Evolutionary conservation across 2,797 vertebrate species (phyloP), one percentile per base, ranked within the genome.

Genomic region (Halcyon leucocephala): DNA sequence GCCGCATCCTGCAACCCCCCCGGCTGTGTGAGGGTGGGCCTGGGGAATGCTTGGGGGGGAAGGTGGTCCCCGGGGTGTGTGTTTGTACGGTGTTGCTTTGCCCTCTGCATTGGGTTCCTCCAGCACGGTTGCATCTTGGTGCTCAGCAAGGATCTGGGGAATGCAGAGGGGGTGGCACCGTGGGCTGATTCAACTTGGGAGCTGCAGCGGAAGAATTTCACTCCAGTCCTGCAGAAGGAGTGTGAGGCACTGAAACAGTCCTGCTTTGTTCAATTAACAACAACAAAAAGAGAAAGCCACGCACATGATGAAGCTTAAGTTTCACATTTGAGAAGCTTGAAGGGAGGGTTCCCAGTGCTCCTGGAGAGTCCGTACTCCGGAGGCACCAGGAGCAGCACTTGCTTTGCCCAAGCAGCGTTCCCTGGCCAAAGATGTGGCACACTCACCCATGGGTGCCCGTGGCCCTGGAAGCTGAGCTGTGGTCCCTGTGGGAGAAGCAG

Each of bases 361-460:
- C 44, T 14, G 39, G 18, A 29, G 54, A 37, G 14, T 16, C 35
- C 7, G 10, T 52, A 2, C 51, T 46, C 67, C 1, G 2, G 64
- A 21, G 41, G 58, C 64, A 39, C 14, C 0, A 3, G 71, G 62
- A 95, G 13, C 58, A 28, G 71, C 82, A 5, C 18, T 0, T 1
- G 46, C 44, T 88, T 55, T 77, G 39, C 61, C 46, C 7, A 48
- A 14, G n/a, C 16, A 7, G 35, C 2, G 3, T 16, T 55, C 57
- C 71, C 49, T 11, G 54, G 29, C 21, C 61, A 7, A 6, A 37
- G 82, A 8, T 1, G 57, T 14, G 55, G 14, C 78, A 52, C 41
- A 0, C 1, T 49, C 2, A 0, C 14, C 14, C 1, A 0, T 15
- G 46, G 54, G 33, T 22, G 25, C 3, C 3, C 2, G 0, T 3